phyloP scores from a whole-genome alignment of 2,888 invertebrate genomes.

The Alcis repandata region DNA sequence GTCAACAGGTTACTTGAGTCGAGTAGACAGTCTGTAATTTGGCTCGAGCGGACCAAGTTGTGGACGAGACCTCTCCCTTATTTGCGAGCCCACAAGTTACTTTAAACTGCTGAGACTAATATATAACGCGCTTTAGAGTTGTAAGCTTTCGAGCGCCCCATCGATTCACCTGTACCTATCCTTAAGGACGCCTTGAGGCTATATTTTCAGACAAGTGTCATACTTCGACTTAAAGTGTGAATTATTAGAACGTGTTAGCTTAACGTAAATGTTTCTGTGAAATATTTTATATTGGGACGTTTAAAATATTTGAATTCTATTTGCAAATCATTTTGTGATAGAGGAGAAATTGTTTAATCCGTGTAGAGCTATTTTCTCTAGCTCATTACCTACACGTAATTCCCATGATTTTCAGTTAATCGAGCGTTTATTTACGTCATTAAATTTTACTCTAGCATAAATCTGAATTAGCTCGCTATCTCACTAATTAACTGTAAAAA shows the following conservation, averaged over 20 bases:
- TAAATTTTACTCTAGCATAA: conserved; percentile 9
- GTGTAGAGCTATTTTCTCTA: not conserved
- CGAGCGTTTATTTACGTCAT: not conserved
- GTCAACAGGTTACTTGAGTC: conserved; percentile 84
- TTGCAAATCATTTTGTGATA: not conserved
- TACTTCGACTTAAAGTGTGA: conserved; percentile 50
- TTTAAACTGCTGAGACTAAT: conserved; percentile 78
- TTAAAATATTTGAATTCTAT: conserved; percentile 2
- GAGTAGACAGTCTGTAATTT: conserved; percentile 83
- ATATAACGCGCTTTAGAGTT: conserved; percentile 72
- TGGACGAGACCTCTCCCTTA: conserved; percentile 72
- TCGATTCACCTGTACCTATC: conserved; percentile 66
- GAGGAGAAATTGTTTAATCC: not conserved
- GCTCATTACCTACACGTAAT: not conserved
- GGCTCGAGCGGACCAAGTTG: conserved; percentile 73
- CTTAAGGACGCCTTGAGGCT: conserved; percentile 54
- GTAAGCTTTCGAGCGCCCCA: conserved; percentile 63
- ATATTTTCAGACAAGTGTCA: conserved; percentile 57
- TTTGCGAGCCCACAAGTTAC: conserved; percentile 77
- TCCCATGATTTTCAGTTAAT: conserved; percentile 2
- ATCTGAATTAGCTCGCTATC: conserved; percentile 4
- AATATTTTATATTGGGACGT: conserved; percentile 31
- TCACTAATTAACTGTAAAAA: conserved; percentile 8
- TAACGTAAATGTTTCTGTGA: conserved; percentile 30
- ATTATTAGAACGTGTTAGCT: conserved; percentile 45